These are phyloP conservation scores for Torymus aiolomorphi DNA, from an alignment of 2,888 invertebrate species.

Conservation along the genomic window DNA sequence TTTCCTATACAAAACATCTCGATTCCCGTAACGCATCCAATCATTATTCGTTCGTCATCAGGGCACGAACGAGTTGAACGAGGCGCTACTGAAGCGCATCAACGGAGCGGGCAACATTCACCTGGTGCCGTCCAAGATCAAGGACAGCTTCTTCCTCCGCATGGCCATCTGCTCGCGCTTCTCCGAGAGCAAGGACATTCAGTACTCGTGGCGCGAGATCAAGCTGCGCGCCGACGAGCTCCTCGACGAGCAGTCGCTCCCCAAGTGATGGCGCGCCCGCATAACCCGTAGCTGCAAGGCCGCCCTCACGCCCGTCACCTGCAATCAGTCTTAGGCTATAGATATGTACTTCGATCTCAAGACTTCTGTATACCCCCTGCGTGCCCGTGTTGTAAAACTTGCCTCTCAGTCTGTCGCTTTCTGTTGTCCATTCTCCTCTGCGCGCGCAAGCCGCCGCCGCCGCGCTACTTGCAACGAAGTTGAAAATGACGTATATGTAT, in stretches of 20 bases:
- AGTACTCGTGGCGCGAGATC: slow-evolving; percentile 91
- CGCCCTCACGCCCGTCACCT: slow-evolving; percentile 70
- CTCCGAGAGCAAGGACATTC: slow-evolving; percentile 88
- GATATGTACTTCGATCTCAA: slow-evolving; percentile 11
- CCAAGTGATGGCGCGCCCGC: slow-evolving; percentile 75
- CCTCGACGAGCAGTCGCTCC: slow-evolving; percentile 74
- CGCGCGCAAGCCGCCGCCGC: too few relatives aligned
- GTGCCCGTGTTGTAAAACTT: neutral
- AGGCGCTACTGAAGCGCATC: slow-evolving; percentile 87
- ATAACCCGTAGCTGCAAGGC: slow-evolving; percentile 71
- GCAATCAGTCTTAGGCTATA: slow-evolving; percentile 70
- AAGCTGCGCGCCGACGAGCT: slow-evolving; percentile 85
- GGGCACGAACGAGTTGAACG: slow-evolving; percentile 89
- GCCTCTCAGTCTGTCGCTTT: neutral
- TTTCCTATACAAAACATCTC: too few relatives aligned
- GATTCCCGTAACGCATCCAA: too few relatives aligned
- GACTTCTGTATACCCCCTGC: neutral
- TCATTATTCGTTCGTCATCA: slow-evolving; percentile 63
- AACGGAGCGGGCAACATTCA: slow-evolving; percentile 95
- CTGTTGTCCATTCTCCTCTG: neutral
- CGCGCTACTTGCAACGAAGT: neutral
- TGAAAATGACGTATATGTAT: neutral
- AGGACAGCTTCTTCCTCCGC: slow-evolving; percentile 89
- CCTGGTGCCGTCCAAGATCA: slow-evolving; percentile 92
- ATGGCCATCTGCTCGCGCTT: slow-evolving; percentile 93